A percentile compares a stretch with the other conserved stretches of the same genome.
phyloP scores from a whole-genome alignment of 2,888 invertebrate species.

The Ligdia adustata region DNA sequence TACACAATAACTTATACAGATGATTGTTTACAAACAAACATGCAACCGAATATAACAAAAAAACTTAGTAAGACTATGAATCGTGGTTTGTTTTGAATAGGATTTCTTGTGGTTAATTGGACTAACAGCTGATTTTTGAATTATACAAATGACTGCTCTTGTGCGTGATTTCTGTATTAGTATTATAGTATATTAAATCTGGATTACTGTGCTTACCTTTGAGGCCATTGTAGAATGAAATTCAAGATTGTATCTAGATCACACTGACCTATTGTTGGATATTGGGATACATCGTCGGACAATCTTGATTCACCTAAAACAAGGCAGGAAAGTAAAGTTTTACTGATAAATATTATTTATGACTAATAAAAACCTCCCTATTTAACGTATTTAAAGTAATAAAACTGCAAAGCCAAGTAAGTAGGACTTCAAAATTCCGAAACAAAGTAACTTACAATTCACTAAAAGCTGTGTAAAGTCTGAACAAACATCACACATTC shows the following conservation, averaged over 20 bases:
- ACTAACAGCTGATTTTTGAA: constrained; percentile 3
- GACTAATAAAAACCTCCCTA: constrained; percentile 16
- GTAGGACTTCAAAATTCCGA: constrained; percentile 64
- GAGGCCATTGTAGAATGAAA: constrained; percentile 95
- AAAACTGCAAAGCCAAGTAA: constrained; percentile 45
- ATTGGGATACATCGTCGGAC: constrained; percentile 90
- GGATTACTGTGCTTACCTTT: constrained; percentile 85
- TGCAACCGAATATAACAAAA: background rate
- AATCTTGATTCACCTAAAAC: constrained; percentile 92
- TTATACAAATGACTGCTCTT: background rate
- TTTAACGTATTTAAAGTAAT: constrained; percentile 27
- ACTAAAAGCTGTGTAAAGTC: constrained; percentile 96
- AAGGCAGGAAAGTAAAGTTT: constrained; percentile 41
- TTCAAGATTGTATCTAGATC: constrained; percentile 93
- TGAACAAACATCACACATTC: constrained; percentile 96
- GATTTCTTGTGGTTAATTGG: background rate
- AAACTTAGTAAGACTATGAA: background rate
- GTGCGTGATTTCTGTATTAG: background rate
- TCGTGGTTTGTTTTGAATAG: background rate
- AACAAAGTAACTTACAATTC: constrained; percentile 83
- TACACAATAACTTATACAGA: background rate
- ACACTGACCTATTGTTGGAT: constrained; percentile 88
- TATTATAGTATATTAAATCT: background rate
- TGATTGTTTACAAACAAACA: background rate
- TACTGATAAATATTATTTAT: constrained; percentile 14